phyloP scores from a whole-genome alignment of 2,113 vertebrate species.

The Mus spicilegus region DNA sequence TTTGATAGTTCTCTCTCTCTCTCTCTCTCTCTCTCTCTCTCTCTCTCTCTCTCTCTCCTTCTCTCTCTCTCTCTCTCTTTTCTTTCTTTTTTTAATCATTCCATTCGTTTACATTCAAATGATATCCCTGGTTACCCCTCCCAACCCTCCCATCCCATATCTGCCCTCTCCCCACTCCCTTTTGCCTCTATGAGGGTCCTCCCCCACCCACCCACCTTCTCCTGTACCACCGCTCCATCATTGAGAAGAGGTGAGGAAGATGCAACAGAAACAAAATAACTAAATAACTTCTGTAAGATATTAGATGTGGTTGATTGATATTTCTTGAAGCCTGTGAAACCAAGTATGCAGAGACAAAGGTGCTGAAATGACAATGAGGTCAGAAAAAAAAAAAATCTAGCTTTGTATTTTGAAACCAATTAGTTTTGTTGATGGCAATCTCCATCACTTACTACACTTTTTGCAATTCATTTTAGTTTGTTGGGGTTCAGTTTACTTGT shows the following conservation, averaged over 20 bases:
- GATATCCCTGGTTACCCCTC: no score
- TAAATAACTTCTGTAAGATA: background rate
- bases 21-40: no score
- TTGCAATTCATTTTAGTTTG: background rate
- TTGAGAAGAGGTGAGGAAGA: background rate
- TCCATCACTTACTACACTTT: background rate
- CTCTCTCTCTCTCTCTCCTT: no score
- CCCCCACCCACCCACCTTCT: no score
- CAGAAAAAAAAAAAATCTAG: background rate
- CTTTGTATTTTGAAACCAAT: background rate
- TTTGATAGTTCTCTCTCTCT: background rate
- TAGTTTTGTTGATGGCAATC: background rate
- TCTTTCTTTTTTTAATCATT: no score
- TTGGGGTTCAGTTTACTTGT: background rate
- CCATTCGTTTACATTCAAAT: no score
- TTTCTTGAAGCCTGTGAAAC: background rate
- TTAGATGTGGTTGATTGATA: background rate
- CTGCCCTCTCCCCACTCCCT: no score
- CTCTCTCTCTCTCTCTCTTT: no score
- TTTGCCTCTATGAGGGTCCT: no score
- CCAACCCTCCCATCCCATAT: no score
- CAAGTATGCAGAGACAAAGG: background rate
- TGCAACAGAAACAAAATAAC: background rate
- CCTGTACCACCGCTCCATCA: background rate
- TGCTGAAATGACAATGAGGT: conserved; percentile 9